Percentiles rank a stretch among this genome's conserved stretches.
These are phyloP conservation scores for Ruditapes philippinarum DNA, from an alignment of 1,140 invertebrate species.

Conservation along the genomic window DNA sequence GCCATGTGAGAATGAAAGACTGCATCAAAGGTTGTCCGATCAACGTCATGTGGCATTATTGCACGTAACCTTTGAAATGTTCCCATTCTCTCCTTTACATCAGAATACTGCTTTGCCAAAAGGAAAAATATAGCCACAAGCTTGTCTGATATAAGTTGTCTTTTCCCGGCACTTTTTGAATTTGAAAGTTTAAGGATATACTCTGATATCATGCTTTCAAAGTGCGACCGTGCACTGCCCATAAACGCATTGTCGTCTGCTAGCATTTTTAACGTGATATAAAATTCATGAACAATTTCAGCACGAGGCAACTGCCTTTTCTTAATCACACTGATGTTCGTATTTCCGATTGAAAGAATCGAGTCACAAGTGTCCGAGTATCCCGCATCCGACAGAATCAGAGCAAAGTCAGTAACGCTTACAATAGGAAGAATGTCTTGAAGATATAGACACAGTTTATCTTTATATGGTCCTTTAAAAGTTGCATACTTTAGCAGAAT, in stretches of 20 bases:
- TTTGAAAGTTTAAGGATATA: not conserved
- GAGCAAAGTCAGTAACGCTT: not conserved
- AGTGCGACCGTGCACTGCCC: not conserved
- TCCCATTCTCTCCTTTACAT: not conserved
- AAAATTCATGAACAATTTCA: not conserved
- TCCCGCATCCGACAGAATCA: not conserved
- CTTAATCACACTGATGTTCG: not conserved
- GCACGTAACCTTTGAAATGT: conserved; percentile 11
- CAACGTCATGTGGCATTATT: not conserved
- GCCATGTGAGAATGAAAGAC: conserved; percentile 37
- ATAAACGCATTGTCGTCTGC: conserved; percentile 21
- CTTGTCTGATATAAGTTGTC: conserved; percentile 26
- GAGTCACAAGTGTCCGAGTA: not conserved
- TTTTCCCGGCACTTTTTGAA: not conserved
- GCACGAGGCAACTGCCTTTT: not conserved
- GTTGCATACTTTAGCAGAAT: conserved; percentile 1
- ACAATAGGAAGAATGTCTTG: not conserved
- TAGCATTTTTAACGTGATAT: not conserved
- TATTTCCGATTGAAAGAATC: not conserved
- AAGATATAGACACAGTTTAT: conserved; percentile 9
- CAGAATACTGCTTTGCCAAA: conserved; percentile 16
- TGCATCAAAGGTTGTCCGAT: conserved; percentile 35
- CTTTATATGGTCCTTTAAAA: conserved; percentile 16
- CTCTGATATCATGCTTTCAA: conserved; percentile 28
- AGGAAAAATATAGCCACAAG: conserved; percentile 2